A percentile compares a stretch with the other conserved stretches of the same genome.
Evolutionary conservation across 23 tunicate genomes (phyloP).

Genomic region (Diplosoma virens): DNA sequence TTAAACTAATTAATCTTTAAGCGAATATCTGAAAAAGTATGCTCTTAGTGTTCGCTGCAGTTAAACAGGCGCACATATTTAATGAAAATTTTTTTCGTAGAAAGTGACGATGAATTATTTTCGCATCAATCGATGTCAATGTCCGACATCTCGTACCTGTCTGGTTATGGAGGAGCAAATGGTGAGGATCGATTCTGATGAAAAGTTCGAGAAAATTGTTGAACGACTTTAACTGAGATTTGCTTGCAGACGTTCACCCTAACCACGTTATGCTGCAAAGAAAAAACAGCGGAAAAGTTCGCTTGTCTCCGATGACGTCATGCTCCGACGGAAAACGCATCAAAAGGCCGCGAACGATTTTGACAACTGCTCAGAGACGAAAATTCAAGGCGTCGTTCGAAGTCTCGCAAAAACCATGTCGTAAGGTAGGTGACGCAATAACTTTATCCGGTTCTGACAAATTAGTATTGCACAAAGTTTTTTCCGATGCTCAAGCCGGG

Average conservation of each 20-base stretch:
- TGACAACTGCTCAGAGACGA: slow-evolving; percentile 91
- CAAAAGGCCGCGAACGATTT: slow-evolving; percentile 84
- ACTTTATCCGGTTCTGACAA: too few relatives aligned
- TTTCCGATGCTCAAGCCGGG: too few relatives aligned
- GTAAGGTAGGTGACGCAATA: slow-evolving; percentile 86
- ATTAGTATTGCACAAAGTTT: too few relatives aligned
- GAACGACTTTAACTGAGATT: too few relatives aligned
- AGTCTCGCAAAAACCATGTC: slow-evolving; percentile 92
- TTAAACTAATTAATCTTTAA: too few relatives aligned
- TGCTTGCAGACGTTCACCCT: background rate
- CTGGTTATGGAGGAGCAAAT: background rate
- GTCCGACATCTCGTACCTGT: background rate
- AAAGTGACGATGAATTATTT: slow-evolving; percentile 17
- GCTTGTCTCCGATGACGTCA: slow-evolving; percentile 14
- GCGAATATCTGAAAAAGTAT: too few relatives aligned
- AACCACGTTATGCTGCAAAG: background rate
- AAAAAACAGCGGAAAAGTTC: background rate
- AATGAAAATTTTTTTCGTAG: too few relatives aligned
- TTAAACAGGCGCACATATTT: too few relatives aligned
- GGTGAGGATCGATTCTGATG: background rate
- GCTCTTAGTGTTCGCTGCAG: too few relatives aligned
- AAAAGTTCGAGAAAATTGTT: too few relatives aligned
- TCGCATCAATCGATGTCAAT: slow-evolving; percentile 1
- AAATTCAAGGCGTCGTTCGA: slow-evolving; percentile 97
- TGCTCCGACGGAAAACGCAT: slow-evolving; percentile 58